A percentile compares a stretch with the other conserved stretches of the same genome.
Evolutionary conservation across 1,140 invertebrate genomes (phyloP).

Genomic region (Eupristina koningsbergeri): DNA sequence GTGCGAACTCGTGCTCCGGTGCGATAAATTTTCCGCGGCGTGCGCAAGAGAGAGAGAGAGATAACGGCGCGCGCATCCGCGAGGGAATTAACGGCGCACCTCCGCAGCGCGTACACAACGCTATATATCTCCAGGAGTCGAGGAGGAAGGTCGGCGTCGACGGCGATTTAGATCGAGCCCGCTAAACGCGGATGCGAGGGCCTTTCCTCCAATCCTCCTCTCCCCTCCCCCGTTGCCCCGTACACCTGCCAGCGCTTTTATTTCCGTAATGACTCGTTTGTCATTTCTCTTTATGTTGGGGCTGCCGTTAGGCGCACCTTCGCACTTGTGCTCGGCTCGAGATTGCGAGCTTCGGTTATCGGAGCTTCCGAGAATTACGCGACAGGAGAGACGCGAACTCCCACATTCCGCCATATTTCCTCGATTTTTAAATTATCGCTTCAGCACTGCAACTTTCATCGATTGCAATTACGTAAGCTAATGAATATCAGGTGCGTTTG

Average conservation of each 20-base stretch:
- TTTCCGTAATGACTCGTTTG: slow-evolving; percentile 44
- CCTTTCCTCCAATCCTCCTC: background rate
- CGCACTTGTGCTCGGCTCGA: background rate
- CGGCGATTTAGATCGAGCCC: slow-evolving; percentile 29
- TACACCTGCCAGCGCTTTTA: background rate
- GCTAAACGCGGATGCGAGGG: slow-evolving; percentile 39
- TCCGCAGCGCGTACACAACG: background rate
- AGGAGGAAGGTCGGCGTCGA: background rate
- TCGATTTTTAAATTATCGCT: background rate
- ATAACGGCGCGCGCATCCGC: slow-evolving; percentile 34
- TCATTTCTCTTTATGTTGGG: slow-evolving; percentile 38
- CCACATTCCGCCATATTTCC: background rate
- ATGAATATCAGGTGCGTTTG: background rate
- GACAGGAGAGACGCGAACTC: background rate
- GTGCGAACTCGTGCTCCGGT: background rate
- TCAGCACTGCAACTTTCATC: background rate
- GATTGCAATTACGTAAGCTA: background rate
- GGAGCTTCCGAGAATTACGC: background rate
- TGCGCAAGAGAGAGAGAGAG: slow-evolving; percentile 8
- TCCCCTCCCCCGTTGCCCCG: background rate
- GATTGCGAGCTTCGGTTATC: background rate
- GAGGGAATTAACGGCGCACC: slow-evolving; percentile 31
- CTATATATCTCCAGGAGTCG: slow-evolving; percentile 28
- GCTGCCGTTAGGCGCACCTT: background rate
- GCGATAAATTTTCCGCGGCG: slow-evolving; percentile 41